These are phyloP conservation scores for Botia almorhae DNA, from an alignment of 2,797 vertebrate genomes.

Conservation along the genomic window DNA sequence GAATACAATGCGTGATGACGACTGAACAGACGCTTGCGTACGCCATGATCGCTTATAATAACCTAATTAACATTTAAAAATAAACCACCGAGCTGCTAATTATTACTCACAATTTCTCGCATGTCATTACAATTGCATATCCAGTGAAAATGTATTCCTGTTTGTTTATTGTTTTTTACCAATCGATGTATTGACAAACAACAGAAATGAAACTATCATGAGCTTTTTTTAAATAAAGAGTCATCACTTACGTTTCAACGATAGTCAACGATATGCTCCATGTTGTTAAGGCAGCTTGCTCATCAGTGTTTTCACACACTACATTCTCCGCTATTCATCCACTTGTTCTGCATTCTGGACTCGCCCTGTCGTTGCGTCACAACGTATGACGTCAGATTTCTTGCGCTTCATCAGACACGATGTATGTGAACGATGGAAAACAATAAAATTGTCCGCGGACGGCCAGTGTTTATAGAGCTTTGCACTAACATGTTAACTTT, in stretches of 20 bases:
- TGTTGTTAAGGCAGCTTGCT: neutral
- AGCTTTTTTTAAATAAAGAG: neutral
- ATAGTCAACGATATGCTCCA: conserved; percentile 37
- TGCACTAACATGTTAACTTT: neutral
- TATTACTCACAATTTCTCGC: neutral
- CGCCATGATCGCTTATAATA: neutral
- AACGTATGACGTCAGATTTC: conserved; percentile 66
- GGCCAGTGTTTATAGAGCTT: neutral
- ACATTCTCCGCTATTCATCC: conserved; percentile 59
- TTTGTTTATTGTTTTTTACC: neutral
- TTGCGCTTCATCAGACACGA: neutral
- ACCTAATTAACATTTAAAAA: neutral
- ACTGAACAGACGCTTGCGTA: neutral
- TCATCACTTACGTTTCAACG: conserved; percentile 56
- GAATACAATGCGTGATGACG: conserved; percentile 11
- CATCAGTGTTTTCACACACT: conserved; percentile 49
- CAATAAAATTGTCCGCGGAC: no score
- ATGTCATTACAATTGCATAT: neutral
- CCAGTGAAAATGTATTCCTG: neutral
- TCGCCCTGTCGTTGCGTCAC: conserved; percentile 77
- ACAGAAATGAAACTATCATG: neutral
- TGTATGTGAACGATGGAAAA: no score
- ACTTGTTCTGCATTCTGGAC: conserved; percentile 69
- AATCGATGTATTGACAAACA: neutral
- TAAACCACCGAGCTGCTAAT: neutral